Evolutionary conservation across 2,888 invertebrate species (phyloP).

Genomic region (Hoplodrina ambigua): DNA sequence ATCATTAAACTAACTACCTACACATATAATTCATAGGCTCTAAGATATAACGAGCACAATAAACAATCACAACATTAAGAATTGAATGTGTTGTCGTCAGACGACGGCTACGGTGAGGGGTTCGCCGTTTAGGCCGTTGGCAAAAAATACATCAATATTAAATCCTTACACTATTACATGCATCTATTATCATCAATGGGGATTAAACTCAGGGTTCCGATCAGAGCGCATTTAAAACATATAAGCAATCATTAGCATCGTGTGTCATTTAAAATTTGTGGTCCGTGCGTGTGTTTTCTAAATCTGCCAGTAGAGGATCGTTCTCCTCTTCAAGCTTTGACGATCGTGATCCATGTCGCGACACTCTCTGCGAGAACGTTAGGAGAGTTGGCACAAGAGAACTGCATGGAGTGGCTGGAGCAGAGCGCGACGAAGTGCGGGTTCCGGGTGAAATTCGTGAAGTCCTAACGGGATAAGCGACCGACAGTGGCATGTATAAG

Average conservation of each 20-base stretch:
- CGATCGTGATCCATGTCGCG: constrained; percentile 86
- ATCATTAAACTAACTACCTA: constrained; percentile 82
- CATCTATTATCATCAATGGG: constrained; percentile 53
- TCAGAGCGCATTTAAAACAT: constrained; percentile 31
- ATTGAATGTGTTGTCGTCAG: constrained; percentile 65
- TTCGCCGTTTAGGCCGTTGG: constrained; percentile 69
- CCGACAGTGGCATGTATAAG: constrained; percentile 92
- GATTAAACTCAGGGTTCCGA: constrained; percentile 45
- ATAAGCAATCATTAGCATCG: constrained; percentile 33
- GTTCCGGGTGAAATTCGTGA: constrained; percentile 83
- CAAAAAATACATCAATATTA: constrained; percentile 51
- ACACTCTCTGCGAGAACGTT: constrained; percentile 90
- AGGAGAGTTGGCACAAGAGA: constrained; percentile 92
- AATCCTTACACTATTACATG: constrained; percentile 52
- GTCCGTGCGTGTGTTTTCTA: constrained; percentile 76
- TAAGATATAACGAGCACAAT: constrained; percentile 81
- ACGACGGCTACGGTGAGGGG: constrained; percentile 55
- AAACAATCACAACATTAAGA: constrained; percentile 84
- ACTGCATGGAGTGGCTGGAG: constrained; percentile 95
- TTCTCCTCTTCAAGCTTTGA: constrained; percentile 90
- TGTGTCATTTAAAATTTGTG: constrained; percentile 80
- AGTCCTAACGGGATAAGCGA: constrained; percentile 78
- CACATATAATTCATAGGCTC: constrained; percentile 69
- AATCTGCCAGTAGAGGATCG: constrained; percentile 91
- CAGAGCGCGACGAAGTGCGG: constrained; percentile 93